These are phyloP conservation scores for Myzus persicae DNA, from an alignment of 1,140 invertebrate species.

Conservation along the genomic window DNA sequence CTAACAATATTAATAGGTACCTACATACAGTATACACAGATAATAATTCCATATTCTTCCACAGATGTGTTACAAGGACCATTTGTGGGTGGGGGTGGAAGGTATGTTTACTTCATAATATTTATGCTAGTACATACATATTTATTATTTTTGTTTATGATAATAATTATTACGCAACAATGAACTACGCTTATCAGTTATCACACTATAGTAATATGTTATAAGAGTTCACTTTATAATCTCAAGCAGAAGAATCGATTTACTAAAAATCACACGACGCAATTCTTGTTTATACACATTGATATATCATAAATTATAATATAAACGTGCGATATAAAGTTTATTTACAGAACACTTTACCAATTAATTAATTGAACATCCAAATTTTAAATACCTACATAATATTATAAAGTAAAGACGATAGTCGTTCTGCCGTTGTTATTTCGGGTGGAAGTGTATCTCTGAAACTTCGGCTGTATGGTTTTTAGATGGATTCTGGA, in stretches of 20 bases:
- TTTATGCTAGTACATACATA: no score
- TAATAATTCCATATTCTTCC: not conserved
- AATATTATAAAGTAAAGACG: no score
- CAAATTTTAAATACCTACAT: no score
- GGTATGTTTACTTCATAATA: not conserved
- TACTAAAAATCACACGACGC: not conserved
- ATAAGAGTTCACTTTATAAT: not conserved
- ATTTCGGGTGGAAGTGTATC: not conserved
- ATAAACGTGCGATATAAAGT: not conserved
- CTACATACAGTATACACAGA: no score
- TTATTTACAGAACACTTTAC: not conserved
- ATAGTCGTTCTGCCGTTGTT: not conserved
- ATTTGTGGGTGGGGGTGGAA: not conserved
- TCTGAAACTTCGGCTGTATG: not conserved
- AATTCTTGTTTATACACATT: no score
- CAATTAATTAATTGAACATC: no score
- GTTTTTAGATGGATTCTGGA: not conserved
- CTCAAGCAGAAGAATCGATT: not conserved
- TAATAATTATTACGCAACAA: not conserved
- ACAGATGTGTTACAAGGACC: not conserved
- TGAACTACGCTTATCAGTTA: not conserved
- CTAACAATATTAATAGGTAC: no score
- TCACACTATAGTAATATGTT: not conserved
- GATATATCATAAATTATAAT: no score
- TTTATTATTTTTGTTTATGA: not conserved